Percentiles rank a stretch among this genome's conserved stretches.
phyloP scores from a whole-genome alignment of 2,113 vertebrate genomes.

The Elephantulus edwardii region DNA sequence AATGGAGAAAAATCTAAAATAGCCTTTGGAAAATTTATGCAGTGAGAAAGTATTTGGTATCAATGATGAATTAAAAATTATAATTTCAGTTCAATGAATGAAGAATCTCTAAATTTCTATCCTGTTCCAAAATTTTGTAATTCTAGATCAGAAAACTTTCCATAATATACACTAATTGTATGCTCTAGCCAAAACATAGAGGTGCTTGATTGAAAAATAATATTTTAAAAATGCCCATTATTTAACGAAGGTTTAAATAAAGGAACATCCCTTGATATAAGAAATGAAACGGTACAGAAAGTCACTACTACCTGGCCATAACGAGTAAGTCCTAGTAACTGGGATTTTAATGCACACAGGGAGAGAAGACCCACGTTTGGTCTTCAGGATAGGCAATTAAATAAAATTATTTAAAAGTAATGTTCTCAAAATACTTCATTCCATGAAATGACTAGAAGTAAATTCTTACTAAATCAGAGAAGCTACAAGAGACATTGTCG shows the following conservation, averaged over 20 bases:
- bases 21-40: neutral
- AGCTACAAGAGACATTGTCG: neutral
- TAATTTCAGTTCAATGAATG: neutral
- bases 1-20: neutral
- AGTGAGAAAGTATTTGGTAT: neutral
- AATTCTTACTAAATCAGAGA: neutral
- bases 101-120: neutral
- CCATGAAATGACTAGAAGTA: neutral
- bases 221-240: slow-evolving; percentile 3
- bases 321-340: neutral
- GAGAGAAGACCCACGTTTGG: neutral
- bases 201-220: neutral
- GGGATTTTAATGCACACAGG: neutral
- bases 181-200: slow-evolving; percentile 21
- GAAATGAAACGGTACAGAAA: neutral
- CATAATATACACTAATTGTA: neutral
- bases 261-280: neutral
- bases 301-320: neutral
- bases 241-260: neutral
- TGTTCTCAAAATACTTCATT: neutral
- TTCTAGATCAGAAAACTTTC: neutral
- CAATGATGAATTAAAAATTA: neutral
- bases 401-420: neutral
- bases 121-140: neutral
- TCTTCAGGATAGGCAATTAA: neutral